These are phyloP conservation scores for Hirtodrosophila alboralis DNA, from an alignment of 2,888 invertebrate genomes.

Conservation along the genomic window DNA sequence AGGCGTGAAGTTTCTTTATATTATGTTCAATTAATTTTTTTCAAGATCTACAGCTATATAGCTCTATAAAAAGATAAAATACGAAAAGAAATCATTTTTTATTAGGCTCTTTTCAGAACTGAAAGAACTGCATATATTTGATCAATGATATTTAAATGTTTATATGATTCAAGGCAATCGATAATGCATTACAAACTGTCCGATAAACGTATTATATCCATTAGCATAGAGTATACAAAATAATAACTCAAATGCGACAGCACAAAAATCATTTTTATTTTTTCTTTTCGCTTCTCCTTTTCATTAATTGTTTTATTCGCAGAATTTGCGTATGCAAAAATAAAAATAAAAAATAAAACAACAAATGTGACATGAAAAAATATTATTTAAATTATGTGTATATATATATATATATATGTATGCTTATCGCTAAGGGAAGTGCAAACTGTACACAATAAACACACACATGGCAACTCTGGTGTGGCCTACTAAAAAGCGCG, in stretches of 20 bases:
- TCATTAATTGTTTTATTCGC: constrained; percentile 70
- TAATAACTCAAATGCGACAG: not conserved
- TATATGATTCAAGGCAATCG: too few species aligned
- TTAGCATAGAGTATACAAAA: too few species aligned
- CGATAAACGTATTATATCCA: too few species aligned
- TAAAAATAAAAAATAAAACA: constrained; percentile 18
- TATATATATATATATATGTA: not conserved
- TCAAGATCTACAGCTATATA: too few species aligned
- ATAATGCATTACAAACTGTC: too few species aligned
- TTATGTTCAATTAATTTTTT: too few species aligned
- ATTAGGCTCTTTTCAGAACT: too few species aligned
- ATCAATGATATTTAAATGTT: too few species aligned
- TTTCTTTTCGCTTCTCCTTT: constrained; percentile 54
- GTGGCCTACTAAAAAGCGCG: constrained; percentile 40
- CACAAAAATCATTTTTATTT: constrained; percentile 34
- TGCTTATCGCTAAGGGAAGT: constrained; percentile 57
- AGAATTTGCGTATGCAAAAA: constrained; percentile 66
- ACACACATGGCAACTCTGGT: constrained; percentile 31
- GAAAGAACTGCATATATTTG: too few species aligned
- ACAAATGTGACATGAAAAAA: constrained; percentile 22
- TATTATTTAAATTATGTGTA: constrained; percentile 31
- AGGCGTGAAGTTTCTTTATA: too few species aligned
- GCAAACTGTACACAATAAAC: constrained; percentile 41
- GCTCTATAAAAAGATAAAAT: too few species aligned
- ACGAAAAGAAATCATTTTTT: too few species aligned